Evolutionary conservation across 2,888 invertebrate species (phyloP).

Genomic region (Drosophila barbarae): DNA sequence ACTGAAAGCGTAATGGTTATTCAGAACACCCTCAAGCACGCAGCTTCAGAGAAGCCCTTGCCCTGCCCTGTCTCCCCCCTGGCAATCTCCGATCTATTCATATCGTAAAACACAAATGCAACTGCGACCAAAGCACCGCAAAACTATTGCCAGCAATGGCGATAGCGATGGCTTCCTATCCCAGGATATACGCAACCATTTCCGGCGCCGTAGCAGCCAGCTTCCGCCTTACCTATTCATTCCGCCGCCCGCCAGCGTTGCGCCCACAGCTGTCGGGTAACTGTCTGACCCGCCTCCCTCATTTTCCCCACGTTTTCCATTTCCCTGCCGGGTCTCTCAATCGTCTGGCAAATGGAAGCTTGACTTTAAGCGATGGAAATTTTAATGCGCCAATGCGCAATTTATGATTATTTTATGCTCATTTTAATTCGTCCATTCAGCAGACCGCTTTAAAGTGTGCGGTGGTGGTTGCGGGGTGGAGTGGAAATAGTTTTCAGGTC

Average conservation of each 20-base stretch:
- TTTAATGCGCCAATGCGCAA: conserved; percentile 65
- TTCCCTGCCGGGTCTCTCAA: conserved; percentile 1
- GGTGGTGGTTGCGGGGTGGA: not conserved
- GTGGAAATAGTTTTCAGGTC: conserved; percentile 41
- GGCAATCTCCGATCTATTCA: conserved; percentile 55
- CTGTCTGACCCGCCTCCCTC: not conserved
- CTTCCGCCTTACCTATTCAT: conserved; percentile 42
- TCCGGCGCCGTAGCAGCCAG: conserved; percentile 51
- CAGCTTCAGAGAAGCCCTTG: not conserved
- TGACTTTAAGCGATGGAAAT: conserved; percentile 55
- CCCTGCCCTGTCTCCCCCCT: not conserved
- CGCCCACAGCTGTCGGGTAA: conserved; percentile 24
- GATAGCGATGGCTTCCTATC: conserved; percentile 38
- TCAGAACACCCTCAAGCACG: conserved; percentile 13
- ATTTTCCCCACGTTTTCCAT: not conserved
- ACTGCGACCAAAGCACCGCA: conserved; percentile 59
- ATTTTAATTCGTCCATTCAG: conserved; percentile 66
- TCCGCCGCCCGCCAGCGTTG: not conserved
- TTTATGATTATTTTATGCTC: conserved; percentile 61
- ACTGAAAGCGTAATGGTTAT: not conserved
- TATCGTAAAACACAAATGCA: conserved; percentile 50
- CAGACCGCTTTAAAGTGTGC: conserved; percentile 46
- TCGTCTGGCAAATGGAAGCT: conserved; percentile 47
- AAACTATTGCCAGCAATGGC: conserved; percentile 53
- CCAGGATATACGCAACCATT: conserved; percentile 60